Evolutionary conservation across 1,140 invertebrate species (phyloP).

Genomic region (Cepaea nemoralis): DNA sequence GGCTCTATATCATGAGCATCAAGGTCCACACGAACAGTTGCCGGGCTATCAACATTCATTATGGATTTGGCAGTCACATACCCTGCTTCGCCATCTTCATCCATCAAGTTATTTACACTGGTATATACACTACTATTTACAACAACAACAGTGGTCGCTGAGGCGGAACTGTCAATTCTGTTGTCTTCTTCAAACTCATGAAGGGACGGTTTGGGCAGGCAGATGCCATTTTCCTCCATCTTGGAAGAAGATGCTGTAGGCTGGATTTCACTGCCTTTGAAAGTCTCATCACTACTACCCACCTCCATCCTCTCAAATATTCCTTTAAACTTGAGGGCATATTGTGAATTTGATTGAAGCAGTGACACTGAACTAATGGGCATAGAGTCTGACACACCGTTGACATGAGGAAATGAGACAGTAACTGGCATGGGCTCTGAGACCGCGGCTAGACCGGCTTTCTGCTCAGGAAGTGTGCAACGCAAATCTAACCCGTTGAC

Average conservation of each 20-base stretch:
- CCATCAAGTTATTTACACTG: constrained; percentile 37
- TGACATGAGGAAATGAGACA: not conserved
- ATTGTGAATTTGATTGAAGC: not conserved
- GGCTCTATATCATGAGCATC: constrained; percentile 41
- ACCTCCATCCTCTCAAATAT: constrained; percentile 28
- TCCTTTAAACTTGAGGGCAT: constrained; percentile 2
- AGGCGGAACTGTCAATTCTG: constrained; percentile 30
- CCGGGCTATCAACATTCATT: constrained; percentile 35
- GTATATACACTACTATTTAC: constrained; percentile 36
- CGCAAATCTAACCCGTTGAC: not conserved
- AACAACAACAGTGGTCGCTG: constrained; percentile 25
- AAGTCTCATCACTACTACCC: constrained; percentile 29
- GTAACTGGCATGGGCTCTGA: not conserved
- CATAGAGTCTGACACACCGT: constrained; percentile 1
- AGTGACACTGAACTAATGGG: not conserved
- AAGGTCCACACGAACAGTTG: constrained; percentile 35
- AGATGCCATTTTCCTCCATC: constrained; percentile 15
- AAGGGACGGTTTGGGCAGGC: not conserved
- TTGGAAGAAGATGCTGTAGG: not conserved
- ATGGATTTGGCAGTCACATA: constrained; percentile 33
- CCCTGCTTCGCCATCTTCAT: constrained; percentile 25
- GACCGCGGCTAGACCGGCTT: not conserved
- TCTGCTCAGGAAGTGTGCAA: not conserved
- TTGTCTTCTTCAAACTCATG: constrained; percentile 10
- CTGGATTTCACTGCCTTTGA: not conserved